These are phyloP conservation scores for Haliclona indistincta DNA, from an alignment of 37 sponge, comb jelly and placozoan genomes.

Conservation along the genomic window DNA sequence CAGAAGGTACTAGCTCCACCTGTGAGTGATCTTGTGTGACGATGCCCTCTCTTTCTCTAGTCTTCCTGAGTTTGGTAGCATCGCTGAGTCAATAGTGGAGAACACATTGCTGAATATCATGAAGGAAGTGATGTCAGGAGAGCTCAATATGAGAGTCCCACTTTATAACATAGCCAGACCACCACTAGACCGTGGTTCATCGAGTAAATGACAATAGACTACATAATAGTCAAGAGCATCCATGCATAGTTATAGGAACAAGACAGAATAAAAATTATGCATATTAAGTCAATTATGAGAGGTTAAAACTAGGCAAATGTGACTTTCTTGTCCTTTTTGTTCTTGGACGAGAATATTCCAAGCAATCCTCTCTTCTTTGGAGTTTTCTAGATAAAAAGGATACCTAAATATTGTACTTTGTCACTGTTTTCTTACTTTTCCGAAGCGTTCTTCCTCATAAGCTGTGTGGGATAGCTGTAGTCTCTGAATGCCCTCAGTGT, in stretches of 20 bases:
- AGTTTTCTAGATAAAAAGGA: too few species aligned
- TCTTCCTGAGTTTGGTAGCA: constrained; percentile 49
- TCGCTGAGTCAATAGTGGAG: constrained; percentile 58
- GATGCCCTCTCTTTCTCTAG: constrained; percentile 10
- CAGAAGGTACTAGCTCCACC: background rate
- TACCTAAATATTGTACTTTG: background rate
- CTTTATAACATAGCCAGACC: constrained; percentile 37
- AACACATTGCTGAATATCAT: constrained; percentile 72
- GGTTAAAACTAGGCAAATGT: background rate
- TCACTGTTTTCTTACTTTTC: background rate
- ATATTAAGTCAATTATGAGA: background rate
- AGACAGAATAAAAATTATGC: background rate
- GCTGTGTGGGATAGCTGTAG: constrained; percentile 14
- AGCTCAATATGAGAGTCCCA: constrained; percentile 41
- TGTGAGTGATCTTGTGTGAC: too few species aligned
- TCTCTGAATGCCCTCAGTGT: constrained; percentile 11
- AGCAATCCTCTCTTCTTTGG: background rate
- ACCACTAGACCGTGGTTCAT: too few species aligned
- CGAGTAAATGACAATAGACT: too few species aligned
- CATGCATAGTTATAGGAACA: too few species aligned
- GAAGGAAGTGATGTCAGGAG: constrained; percentile 47
- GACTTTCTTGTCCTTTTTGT: background rate
- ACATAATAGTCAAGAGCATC: too few species aligned
- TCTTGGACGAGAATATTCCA: background rate
- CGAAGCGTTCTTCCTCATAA: constrained; percentile 9